Evolutionary conservation across 2,888 invertebrate genomes (phyloP), one percentile per base, ranked within the genome.

Genomic region (Theodoxus fluviatilis): DNA sequence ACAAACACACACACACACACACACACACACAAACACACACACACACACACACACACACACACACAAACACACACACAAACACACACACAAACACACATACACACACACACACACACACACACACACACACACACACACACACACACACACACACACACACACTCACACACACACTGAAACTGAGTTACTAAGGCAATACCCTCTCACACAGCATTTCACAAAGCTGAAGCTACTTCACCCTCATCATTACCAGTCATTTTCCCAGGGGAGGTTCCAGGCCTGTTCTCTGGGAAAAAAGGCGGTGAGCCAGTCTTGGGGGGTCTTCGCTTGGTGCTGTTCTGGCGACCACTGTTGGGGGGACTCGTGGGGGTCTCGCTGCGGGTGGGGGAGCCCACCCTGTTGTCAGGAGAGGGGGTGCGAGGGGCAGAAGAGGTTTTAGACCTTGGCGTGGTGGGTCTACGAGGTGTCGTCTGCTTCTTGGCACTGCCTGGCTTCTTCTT

Each of bases 241-340:
- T 12, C 9, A 43, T 12, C 12, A 43, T 33, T 67, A 81, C 83
- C 83, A 67, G 80, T 78, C 76, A 81, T 76, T 76, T 80, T 81
- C 35, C 80, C 83, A 40, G 83, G 83, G 25, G 83, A 81, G 57
- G 81, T 79, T 2, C 79, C 79, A 6, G 83, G 83, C 67, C 80
- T 79, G 25, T 76, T 76, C 31, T 79, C 78, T 22, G 74, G 71
- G 12, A 52, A 25, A 9, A 74, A 67, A 33, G 76, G 35, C 0
- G 77, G 73, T 31, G 79, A 75, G 3, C 77, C 71, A 4, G 79
- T 74, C 65, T 78, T 79, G 33, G 73, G 74, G 1, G 75, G 74
- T 47, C 77, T 74, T 12, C 74, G 43, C 35, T 73, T 76, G 33
- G 74, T 43, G 38, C 71, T 78, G 31, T 75, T 71, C 22, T 67